Evolutionary conservation across 1,140 invertebrate species (phyloP).

Genomic region (Anthonomus grandis): DNA sequence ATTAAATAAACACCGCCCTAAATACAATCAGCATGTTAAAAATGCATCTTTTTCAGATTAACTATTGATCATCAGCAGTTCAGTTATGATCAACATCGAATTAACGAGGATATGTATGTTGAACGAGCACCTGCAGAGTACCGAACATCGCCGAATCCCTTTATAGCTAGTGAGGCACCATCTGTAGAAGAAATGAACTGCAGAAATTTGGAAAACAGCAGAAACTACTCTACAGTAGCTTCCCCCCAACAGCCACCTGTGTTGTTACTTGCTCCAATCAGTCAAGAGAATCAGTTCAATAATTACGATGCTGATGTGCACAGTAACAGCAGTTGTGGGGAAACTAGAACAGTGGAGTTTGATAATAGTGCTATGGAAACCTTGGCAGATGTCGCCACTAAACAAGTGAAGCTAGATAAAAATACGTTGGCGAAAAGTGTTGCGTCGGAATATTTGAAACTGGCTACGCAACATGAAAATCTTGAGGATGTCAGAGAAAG

Average conservation of each 20-base stretch:
- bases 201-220: constrained; percentile 1
- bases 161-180: neutral
- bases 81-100: neutral
- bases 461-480: constrained; percentile 53
- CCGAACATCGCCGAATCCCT: neutral
- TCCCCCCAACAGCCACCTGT: neutral
- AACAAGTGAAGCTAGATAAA: constrained; percentile 48
- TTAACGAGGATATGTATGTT: neutral
- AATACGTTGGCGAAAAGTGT: constrained; percentile 55
- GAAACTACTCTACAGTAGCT: neutral
- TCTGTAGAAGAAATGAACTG: constrained; percentile 7
- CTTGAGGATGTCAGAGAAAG: constrained; percentile 27
- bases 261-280: neutral
- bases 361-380: constrained; percentile 50
- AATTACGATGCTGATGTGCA: constrained; percentile 16
- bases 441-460: constrained; percentile 59
- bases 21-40: too few relatives aligned
- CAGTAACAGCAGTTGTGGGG: constrained; percentile 20
- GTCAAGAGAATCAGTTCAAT: neutral
- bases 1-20: too few relatives aligned
- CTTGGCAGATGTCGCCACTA: constrained; percentile 48
- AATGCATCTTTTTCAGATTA: neutral
- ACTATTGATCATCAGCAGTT: neutral
- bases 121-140: neutral
- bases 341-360: constrained; percentile 31